These are phyloP conservation scores for Ammospiza caudacuta DNA, from an alignment of 2,113 vertebrate species.

Conservation along the genomic window DNA sequence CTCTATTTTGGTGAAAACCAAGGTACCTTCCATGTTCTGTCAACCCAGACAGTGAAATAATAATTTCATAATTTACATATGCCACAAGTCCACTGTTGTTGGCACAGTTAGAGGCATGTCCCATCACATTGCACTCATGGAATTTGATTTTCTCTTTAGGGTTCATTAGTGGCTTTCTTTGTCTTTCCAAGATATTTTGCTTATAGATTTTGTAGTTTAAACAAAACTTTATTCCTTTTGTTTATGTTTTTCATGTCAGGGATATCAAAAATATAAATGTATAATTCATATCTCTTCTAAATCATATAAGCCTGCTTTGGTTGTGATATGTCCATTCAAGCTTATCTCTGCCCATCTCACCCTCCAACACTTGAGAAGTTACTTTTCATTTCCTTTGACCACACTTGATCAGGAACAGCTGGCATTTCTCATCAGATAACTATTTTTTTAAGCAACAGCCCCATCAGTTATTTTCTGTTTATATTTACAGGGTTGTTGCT, in stretches of 20 bases:
- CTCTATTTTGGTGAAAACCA: not conserved
- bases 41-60: not conserved
- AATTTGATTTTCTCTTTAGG: not conserved
- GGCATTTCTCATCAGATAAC: not conserved
- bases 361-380: not conserved
- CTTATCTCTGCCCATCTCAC: not conserved
- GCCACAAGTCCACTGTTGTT: not conserved
- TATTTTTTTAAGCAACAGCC: not conserved
- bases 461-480: not conserved
- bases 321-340: not conserved
- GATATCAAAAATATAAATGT: not conserved
- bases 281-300: not conserved
- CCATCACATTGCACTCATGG: not conserved
- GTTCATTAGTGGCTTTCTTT: not conserved
- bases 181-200: not conserved
- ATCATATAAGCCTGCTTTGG: not conserved
- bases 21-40: not conserved
- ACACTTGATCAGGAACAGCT: not conserved
- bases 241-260: not conserved
- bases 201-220: not conserved
- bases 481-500: not conserved
- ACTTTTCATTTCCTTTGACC: not conserved
- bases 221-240: not conserved
- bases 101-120: fast-evolving
- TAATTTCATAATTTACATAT: not conserved